Percentiles rank a stretch among this genome's conserved stretches.
Evolutionary conservation across 2,888 invertebrate genomes (phyloP).

Genomic region (Harpalus rubripes): DNA sequence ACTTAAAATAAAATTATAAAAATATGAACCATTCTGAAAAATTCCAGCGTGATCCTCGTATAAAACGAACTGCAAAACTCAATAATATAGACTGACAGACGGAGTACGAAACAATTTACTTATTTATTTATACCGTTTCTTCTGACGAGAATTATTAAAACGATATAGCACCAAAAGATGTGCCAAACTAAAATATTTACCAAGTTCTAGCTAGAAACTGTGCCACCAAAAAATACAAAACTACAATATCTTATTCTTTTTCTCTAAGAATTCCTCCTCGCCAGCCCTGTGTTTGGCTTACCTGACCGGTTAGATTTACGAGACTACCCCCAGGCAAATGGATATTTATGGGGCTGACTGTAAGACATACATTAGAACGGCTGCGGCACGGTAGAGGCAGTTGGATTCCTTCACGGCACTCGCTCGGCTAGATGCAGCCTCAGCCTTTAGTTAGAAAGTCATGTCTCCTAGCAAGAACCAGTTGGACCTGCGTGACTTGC

Average conservation of each 20-base stretch:
- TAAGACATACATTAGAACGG: constrained; percentile 61
- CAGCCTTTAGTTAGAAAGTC: constrained; percentile 53
- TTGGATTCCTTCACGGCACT: constrained; percentile 49
- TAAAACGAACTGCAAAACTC: not conserved
- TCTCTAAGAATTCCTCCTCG: not conserved
- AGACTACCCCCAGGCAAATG: constrained; percentile 61
- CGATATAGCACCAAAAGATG: not conserved
- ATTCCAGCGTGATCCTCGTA: not conserved
- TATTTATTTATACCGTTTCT: not conserved
- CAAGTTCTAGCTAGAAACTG: not conserved
- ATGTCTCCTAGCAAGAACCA: constrained; percentile 18
- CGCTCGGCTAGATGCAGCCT: constrained; percentile 8
- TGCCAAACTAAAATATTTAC: not conserved
- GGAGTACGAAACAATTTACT: too few relatives aligned
- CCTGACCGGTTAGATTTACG: constrained; percentile 56
- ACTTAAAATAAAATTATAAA: too few relatives aligned
- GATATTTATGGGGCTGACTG: constrained; percentile 65
- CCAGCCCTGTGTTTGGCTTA: constrained; percentile 43
- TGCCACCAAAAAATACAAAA: not conserved
- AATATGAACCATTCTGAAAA: too few relatives aligned
- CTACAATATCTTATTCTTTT: not conserved
- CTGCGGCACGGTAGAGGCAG: not conserved
- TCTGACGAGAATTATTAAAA: not conserved
- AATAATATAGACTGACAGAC: too few relatives aligned
- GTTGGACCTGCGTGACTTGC: constrained; percentile 38